A percentile compares a stretch with the other conserved stretches of the same genome.
These are phyloP conservation scores for Aspidiotus destructor DNA, from an alignment of 2,888 invertebrate species.

Conservation along the genomic window DNA sequence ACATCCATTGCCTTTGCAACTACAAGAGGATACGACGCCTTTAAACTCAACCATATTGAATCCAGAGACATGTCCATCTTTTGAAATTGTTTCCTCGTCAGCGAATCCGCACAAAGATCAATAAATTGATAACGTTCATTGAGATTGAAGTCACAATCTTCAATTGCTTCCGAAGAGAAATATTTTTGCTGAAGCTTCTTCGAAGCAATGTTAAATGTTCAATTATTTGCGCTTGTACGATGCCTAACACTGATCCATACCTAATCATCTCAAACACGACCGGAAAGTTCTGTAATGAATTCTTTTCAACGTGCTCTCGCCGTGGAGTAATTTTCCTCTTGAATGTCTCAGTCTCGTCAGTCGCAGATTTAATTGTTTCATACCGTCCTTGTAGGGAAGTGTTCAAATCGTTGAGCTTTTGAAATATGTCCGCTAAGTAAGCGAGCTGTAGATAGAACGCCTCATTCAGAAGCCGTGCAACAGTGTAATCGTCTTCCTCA, in stretches of 20 bases:
- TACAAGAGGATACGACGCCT: neutral
- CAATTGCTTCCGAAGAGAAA: too few relatives aligned
- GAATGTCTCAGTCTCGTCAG: too few relatives aligned
- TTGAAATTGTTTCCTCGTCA: neutral
- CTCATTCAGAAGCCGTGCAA: too few relatives aligned
- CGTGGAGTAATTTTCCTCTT: too few relatives aligned
- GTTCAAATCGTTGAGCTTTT: too few relatives aligned
- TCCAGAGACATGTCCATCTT: neutral
- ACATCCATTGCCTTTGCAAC: conserved; percentile 1
- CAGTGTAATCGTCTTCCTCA: too few relatives aligned
- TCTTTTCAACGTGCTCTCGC: neutral
- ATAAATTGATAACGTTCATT: neutral
- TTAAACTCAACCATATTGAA: neutral
- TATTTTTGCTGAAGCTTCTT: neutral
- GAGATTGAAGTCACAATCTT: neutral
- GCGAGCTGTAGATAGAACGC: too few relatives aligned
- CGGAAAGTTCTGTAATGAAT: neutral
- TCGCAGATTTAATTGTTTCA: too few relatives aligned
- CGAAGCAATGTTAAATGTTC: neutral
- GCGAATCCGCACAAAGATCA: conserved; percentile 1
- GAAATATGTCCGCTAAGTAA: too few relatives aligned
- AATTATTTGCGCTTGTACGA: neutral
- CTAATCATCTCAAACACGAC: neutral
- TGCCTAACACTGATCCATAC: neutral
- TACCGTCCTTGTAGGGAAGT: too few relatives aligned